A percentile compares a stretch with the other conserved stretches of the same genome.
Evolutionary conservation across 2,797 vertebrate species (phyloP).

Genomic region (Kryptopterus vitreolus): DNA sequence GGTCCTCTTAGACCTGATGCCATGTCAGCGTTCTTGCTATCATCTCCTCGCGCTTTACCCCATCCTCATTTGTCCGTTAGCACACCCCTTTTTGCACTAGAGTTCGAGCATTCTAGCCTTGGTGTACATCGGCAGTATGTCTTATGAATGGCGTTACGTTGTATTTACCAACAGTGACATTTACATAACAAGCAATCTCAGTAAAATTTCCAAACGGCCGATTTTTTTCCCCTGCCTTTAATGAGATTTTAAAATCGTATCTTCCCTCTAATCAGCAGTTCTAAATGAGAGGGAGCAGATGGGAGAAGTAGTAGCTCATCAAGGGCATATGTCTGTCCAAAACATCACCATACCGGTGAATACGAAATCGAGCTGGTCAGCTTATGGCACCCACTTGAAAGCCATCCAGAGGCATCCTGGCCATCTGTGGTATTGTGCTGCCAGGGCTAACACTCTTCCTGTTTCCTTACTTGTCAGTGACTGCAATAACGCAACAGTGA

Average conservation of each 20-base stretch:
- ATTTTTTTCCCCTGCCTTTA: background rate
- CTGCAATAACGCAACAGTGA: conserved; percentile 22
- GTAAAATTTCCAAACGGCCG: background rate
- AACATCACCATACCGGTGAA: conserved; percentile 54
- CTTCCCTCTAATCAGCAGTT: conserved; percentile 23
- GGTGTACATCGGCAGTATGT: background rate
- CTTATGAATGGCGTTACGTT: too few relatives aligned
- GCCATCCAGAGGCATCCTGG: conserved; percentile 54
- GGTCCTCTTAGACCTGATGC: background rate
- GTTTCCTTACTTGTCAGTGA: conserved; percentile 14
- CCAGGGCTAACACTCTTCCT: conserved; percentile 36
- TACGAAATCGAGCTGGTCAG: conserved; percentile 63
- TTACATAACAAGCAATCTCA: conserved; percentile 2
- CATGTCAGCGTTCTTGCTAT: background rate
- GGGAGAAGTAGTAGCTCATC: conserved; percentile 48
- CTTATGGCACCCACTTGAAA: conserved; percentile 56
- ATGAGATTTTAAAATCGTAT: conserved; percentile 2
- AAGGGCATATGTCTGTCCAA: conserved; percentile 52
- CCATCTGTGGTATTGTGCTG: conserved; percentile 52
- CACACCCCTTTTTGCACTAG: background rate
- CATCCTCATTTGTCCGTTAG: background rate
- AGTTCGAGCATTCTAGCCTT: background rate
- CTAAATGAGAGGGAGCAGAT: conserved; percentile 51
- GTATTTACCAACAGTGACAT: background rate
- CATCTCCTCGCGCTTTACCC: background rate